Evolutionary conservation across 2,797 vertebrate species (phyloP).

Genomic region (Platyrinchus mystaceus): DNA sequence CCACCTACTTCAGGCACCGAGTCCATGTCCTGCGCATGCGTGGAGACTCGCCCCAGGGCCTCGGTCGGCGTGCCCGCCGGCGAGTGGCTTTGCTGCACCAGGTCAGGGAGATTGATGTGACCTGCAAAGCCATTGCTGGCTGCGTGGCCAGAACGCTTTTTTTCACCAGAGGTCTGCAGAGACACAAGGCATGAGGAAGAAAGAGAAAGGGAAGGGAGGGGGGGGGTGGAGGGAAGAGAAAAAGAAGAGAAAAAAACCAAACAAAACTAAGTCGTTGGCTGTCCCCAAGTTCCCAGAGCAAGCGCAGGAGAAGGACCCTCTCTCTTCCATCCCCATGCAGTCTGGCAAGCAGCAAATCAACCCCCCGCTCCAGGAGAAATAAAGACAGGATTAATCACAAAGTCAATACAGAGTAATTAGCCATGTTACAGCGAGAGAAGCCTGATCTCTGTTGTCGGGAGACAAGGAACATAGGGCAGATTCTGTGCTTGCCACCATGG

Average conservation of each 20-base stretch:
- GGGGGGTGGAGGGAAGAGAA: neutral
- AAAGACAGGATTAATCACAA: conserved; percentile 48
- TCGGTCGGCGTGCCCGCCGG: conserved; percentile 88
- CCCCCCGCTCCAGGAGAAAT: neutral
- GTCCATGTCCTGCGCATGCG: conserved; percentile 87
- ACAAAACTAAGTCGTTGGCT: neutral
- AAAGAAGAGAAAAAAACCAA: neutral
- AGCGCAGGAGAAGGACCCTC: neutral
- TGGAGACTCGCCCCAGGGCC: conserved; percentile 82
- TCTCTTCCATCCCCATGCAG: conserved; percentile 44
- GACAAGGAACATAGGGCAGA: neutral
- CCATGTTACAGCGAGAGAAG: conserved; percentile 9
- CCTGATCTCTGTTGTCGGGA: neutral
- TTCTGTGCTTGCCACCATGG: neutral
- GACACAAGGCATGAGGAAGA: conserved; percentile 71
- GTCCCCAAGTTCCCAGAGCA: neutral
- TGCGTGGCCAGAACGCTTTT: conserved; percentile 87
- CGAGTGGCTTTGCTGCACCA: conserved; percentile 94
- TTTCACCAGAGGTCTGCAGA: conserved; percentile 88
- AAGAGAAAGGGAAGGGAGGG: neutral
- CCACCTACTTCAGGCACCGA: conserved; percentile 88
- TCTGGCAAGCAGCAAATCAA: conserved; percentile 22
- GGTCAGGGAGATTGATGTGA: conserved; percentile 94
- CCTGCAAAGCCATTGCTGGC: conserved; percentile 92
- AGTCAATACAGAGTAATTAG: conserved; percentile 16